Conservation (phyloP, 35 echinoderm and acorn worm genomes). For the Anneissia japonica region DNA sequence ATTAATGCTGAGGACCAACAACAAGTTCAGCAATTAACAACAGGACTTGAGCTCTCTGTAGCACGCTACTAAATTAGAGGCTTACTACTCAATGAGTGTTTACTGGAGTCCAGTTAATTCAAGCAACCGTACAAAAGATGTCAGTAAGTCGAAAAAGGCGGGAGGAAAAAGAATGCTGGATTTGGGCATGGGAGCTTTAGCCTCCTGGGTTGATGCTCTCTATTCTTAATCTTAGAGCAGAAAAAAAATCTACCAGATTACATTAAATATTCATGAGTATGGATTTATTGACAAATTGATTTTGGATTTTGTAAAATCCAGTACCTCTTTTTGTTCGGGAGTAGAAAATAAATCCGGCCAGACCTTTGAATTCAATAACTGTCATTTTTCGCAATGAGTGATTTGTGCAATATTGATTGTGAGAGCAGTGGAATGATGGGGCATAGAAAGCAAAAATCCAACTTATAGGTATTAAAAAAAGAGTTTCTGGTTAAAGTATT, state of each 20-base stretch:
- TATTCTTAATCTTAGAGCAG: not conserved
- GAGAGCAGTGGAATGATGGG: no score
- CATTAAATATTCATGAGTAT: not conserved
- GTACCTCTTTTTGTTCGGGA: not conserved
- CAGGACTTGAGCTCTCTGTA: not conserved
- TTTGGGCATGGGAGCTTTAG: not conserved
- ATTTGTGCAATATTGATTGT: no score
- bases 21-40: not conserved
- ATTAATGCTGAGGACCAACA: not conserved
- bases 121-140: not conserved
- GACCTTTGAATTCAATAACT: not conserved
- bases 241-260: not conserved
- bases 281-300: not conserved
- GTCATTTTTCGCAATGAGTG: not conserved
- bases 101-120: not conserved
- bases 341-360: not conserved
- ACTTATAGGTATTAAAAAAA: not conserved
- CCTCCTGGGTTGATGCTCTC: not conserved
- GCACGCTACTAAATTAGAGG: not conserved
- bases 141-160: not conserved
- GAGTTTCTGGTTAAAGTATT: not conserved
- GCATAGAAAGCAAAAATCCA: not conserved
- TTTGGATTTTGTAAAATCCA: not conserved
- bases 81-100: not conserved
- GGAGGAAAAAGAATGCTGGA: not conserved